These are phyloP conservation scores for Hydrotaea diabolus DNA, from an alignment of 2,888 invertebrate genomes.

Conservation along the genomic window DNA sequence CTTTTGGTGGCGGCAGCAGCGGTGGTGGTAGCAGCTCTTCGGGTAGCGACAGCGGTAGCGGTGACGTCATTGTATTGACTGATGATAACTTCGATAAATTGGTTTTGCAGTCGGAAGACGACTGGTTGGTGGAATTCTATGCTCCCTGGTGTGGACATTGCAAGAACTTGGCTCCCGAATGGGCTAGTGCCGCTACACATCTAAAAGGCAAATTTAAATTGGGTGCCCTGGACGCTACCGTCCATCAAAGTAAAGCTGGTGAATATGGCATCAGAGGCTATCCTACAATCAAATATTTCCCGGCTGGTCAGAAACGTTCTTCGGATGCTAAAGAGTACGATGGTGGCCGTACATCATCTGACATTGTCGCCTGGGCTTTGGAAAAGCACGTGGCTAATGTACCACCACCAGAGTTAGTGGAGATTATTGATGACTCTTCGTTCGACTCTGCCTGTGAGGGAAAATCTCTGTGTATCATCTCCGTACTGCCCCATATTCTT, in stretches of 20 bases:
- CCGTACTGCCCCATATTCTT: conserved; percentile 95
- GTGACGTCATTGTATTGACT: conserved; percentile 92
- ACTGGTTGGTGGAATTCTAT: conserved; percentile 99
- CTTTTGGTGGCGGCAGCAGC: conserved; percentile 81
- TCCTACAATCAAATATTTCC: conserved; percentile 97
- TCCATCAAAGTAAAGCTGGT: conserved; percentile 89
- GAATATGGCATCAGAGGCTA: conserved; percentile 95
- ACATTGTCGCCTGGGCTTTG: conserved; percentile 94
- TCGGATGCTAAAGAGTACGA: conserved; percentile 91
- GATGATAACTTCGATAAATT: conserved; percentile 96
- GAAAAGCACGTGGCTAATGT: conserved; percentile 93
- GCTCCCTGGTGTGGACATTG: conserved; percentile 99
- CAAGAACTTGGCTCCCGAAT: conserved; percentile 97
- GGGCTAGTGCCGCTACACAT: conserved; percentile 96
- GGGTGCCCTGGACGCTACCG: conserved; percentile 98
- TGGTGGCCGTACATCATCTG: conserved; percentile 93
- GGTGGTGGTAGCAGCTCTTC: conserved; percentile 54
- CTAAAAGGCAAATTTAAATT: conserved; percentile 98
- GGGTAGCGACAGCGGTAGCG: conserved; percentile 60
- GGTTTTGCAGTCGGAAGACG: conserved; percentile 95
- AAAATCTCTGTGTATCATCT: conserved; percentile 94
- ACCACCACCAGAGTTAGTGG: conserved; percentile 92
- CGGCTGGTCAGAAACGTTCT: conserved; percentile 87
- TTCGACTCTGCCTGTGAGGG: conserved; percentile 91
- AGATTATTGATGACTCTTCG: conserved; percentile 84